phyloP scores from a whole-genome alignment of 2,888 invertebrate species.

The Acheta domesticus region DNA sequence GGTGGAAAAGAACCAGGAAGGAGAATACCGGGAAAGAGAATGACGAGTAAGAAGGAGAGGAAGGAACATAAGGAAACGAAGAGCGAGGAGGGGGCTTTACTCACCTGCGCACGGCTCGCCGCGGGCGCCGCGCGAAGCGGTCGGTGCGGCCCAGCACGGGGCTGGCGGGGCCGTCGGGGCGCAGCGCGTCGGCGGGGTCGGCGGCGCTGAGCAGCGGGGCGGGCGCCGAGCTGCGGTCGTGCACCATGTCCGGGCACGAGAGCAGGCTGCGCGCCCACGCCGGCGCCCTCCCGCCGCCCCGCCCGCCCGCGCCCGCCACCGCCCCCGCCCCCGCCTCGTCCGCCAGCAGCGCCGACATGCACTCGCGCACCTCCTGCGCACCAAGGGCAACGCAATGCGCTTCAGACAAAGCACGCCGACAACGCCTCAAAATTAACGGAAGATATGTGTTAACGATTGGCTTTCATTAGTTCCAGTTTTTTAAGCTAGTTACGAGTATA shows the following conservation, averaged over 20 bases:
- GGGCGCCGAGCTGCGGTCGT: constrained; percentile 32
- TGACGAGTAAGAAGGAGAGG: too few species aligned
- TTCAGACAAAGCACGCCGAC: too few species aligned
- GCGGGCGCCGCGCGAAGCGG: not conserved
- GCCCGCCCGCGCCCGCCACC: constrained; percentile 2
- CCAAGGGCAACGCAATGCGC: constrained; percentile 28
- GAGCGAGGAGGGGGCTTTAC: too few species aligned
- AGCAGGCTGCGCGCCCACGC: constrained; percentile 30
- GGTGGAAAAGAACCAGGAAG: too few species aligned
- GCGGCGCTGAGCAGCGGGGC: constrained; percentile 32
- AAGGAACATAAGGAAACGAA: too few species aligned
- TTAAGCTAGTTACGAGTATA: too few species aligned
- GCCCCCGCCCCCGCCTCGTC: constrained; percentile 42
- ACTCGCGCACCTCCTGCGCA: constrained; percentile 45
- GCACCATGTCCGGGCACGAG: constrained; percentile 35
- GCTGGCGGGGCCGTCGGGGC: constrained; percentile 26
- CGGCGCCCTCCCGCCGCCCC: constrained; percentile 21
- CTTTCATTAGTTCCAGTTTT: too few species aligned
- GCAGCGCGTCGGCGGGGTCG: constrained; percentile 20
- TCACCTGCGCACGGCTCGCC: not conserved
- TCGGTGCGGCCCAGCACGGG: constrained; percentile 33
- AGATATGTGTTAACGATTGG: too few species aligned
- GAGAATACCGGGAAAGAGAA: too few species aligned
- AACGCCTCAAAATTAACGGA: too few species aligned
- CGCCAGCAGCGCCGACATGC: constrained; percentile 45